phyloP scores from a whole-genome alignment of 1,140 invertebrate species.

The Andrena cerasifolii region DNA sequence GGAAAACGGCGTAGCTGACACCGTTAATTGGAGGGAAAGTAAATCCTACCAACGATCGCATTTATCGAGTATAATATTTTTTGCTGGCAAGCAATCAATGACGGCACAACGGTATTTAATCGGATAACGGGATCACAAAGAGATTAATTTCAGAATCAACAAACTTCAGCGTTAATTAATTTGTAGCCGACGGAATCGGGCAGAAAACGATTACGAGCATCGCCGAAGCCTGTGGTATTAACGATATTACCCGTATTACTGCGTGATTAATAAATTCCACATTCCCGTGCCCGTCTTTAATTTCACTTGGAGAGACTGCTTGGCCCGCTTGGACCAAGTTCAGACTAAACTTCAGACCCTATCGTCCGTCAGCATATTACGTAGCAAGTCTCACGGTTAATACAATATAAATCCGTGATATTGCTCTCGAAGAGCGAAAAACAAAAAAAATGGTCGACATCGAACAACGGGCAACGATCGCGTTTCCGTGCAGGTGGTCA shows the following conservation, averaged over 20 bases:
- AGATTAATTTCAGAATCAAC: background rate
- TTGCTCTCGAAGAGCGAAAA: no score
- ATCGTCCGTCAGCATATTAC: no score
- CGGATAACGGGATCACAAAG: background rate
- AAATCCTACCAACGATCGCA: background rate
- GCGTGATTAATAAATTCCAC: no score
- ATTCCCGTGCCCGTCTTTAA: background rate
- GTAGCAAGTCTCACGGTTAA: no score
- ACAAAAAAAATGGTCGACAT: background rate
- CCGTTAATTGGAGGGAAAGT: background rate
- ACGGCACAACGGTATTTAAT: background rate
- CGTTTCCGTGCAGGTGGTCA: background rate
- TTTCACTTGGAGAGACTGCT: background rate
- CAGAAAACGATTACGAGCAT: background rate
- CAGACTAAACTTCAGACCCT: no score
- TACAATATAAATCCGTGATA: no score
- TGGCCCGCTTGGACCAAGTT: no score
- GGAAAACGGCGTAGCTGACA: no score
- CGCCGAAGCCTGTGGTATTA: background rate
- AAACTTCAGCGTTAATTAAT: constrained; percentile 13
- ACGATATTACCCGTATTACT: background rate
- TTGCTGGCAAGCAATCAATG: background rate
- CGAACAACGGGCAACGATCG: background rate
- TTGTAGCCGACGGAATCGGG: background rate
- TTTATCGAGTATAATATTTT: background rate